A percentile compares a stretch with the other conserved stretches of the same genome.
Conservation (phyloP, 2,797 vertebrate species). For the Buphagus erythrorhynchus region DNA sequence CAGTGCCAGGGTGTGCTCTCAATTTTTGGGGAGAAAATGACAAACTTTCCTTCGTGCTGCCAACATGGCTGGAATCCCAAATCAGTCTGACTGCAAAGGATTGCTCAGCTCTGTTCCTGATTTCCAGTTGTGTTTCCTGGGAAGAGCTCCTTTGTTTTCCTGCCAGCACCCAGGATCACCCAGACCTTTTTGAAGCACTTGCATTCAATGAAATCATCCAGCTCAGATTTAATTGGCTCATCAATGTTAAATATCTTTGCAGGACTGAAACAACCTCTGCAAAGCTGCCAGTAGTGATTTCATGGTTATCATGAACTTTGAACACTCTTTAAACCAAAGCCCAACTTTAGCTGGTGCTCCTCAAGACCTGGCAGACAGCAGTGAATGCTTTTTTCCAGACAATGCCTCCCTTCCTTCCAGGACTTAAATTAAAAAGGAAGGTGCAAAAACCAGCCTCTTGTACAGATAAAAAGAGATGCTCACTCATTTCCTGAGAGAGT, state of each 20-base stretch:
- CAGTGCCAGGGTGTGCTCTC: neutral
- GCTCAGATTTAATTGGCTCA: neutral
- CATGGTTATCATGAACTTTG: neutral
- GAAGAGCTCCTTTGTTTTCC: neutral
- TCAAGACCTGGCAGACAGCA: neutral
- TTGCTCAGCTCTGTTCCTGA: neutral
- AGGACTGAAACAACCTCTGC: neutral
- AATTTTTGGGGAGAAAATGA: neutral
- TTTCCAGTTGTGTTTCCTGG: neutral
- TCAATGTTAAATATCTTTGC: neutral
- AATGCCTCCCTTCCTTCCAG: neutral
- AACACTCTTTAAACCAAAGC: neutral
- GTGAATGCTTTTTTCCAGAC: neutral
- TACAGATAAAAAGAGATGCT: neutral
- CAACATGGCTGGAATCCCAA: neutral
- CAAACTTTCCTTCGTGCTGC: neutral
- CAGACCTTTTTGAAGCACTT: neutral
- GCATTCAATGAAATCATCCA: neutral
- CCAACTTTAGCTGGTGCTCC: neutral
- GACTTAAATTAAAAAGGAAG: neutral
- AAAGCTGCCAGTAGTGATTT: neutral
- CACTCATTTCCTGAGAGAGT: constrained; percentile 21
- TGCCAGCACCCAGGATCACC: neutral
- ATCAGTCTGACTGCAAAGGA: neutral
- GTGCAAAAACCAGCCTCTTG: neutral